Evolutionary conservation across 2,888 invertebrate genomes (phyloP), one percentile per base, ranked within the genome.

Genomic region (Lepidocyrtinus sp.): DNA sequence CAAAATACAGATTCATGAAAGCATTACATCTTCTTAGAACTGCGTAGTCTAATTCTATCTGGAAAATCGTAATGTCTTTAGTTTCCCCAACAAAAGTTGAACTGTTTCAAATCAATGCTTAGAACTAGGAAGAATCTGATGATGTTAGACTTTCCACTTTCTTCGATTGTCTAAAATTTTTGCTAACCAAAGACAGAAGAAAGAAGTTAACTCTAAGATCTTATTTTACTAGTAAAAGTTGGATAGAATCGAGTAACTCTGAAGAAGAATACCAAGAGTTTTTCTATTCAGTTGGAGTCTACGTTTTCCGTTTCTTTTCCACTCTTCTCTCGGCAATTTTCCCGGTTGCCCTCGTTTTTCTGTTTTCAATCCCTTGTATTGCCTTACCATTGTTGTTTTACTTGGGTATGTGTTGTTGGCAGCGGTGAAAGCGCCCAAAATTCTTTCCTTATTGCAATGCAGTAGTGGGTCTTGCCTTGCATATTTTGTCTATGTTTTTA

Each of bases 281-380:
- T n/a, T 50, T 50, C 15, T 50, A n/a, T n/a, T n/a, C n/a, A n/a
- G n/a, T n/a, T n/a, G n/a, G n/a, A n/a, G n/a, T n/a, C n/a, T n/a
- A n/a, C n/a, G n/a, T n/a, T n/a, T n/a, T n/a, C n/a, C n/a, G n/a
- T 69, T 67, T 24, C 61, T 63, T 46, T 45, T 21, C 59, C 21
- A 24, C 12, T 24, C 15, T 24, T 65, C 67, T 73, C 59, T 79
- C 79, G 79, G 79, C 79, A 69, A 64, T 15, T 74, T 63, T 55
- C 79, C 79, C 79, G 79, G 79, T 79, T 79, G 79, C 69, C 79
- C 79, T 79, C 79, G 79, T 79, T 79, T 79, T 69, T 69, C 50
- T 50, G 2, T 46, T 67, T 21, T 68, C 45, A 61, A 19, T 45
- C 45, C 68, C 75, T 62, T 15, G 22, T 15, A 63, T 61, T 75